A percentile compares a stretch with the other conserved stretches of the same genome.
Conservation (phyloP, 2,888 invertebrate species). For the Tetanocera ferruginea region DNA sequence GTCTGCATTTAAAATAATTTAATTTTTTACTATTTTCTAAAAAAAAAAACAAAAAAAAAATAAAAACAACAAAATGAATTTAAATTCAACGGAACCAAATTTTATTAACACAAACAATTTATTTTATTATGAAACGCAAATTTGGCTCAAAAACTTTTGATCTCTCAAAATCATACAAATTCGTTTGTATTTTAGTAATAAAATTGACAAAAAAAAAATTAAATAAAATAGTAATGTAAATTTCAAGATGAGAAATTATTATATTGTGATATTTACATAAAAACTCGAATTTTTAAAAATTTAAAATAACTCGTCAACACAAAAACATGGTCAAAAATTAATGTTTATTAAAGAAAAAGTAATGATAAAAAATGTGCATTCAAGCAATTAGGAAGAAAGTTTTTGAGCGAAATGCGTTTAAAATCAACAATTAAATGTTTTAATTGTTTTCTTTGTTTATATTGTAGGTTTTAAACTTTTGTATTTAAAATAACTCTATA, state of each 20-base stretch:
- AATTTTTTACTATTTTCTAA: not conserved
- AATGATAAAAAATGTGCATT: not conserved
- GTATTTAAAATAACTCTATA: not conserved
- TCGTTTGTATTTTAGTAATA: not conserved
- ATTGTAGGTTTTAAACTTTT: not conserved
- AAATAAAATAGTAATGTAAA: not conserved
- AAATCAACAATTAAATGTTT: not conserved
- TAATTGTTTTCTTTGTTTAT: not conserved
- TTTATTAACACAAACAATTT: not conserved
- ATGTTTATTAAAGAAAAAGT: not conserved
- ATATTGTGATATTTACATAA: constrained; percentile 22
- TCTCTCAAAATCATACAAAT: not conserved
- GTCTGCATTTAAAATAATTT: not conserved
- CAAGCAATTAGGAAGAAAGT: not conserved
- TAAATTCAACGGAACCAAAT: not conserved
- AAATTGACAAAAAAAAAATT: not conserved
- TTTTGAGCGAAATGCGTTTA: not conserved
- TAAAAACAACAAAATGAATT: too few species aligned
- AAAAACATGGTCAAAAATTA: not conserved
- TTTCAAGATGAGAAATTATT: not conserved
- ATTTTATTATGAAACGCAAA: too few species aligned
- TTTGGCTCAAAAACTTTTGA: not conserved
- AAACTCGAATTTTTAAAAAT: constrained; percentile 14
- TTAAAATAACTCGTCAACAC: not conserved
- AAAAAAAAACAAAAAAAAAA: not conserved